Conservation (phyloP, 2,113 vertebrate genomes). For the Prionailurus viverrinus region DNA sequence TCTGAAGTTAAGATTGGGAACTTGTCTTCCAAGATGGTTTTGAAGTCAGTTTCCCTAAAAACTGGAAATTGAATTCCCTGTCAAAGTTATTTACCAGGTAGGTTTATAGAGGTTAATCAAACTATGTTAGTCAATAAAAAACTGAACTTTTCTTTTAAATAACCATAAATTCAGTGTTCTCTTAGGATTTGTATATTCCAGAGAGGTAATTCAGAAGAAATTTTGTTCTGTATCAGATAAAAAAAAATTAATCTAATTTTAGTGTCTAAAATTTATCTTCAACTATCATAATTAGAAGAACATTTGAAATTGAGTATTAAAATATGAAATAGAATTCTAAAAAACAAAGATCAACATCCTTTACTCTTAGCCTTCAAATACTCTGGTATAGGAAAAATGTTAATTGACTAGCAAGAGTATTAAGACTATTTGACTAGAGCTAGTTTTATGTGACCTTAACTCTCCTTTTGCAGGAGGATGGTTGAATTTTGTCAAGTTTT, state of each 20-base stretch:
- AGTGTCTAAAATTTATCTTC: background rate
- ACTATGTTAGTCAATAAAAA: background rate
- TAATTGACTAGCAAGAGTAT: background rate
- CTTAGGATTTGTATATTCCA: background rate
- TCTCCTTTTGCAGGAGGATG: background rate
- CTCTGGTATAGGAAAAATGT: background rate
- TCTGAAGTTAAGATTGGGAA: background rate
- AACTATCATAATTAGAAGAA: background rate
- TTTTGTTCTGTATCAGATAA: background rate
- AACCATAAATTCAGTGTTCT: background rate
- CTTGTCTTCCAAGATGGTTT: background rate
- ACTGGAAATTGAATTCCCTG: background rate
- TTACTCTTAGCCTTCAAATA: background rate
- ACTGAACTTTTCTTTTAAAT: background rate
- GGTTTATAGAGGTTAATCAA: background rate
- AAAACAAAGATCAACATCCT: background rate
- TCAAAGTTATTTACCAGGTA: background rate
- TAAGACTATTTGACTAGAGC: background rate
- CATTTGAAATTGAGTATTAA: background rate
- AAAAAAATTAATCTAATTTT: background rate
- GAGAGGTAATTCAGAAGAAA: background rate
- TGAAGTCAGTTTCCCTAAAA: background rate
- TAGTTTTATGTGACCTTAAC: background rate
- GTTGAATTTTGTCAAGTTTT: background rate
- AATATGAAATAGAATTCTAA: background rate